Base-by-base conservation (phyloP, 2,888 invertebrate species). In the Zeuzera pyrina region DNA sequence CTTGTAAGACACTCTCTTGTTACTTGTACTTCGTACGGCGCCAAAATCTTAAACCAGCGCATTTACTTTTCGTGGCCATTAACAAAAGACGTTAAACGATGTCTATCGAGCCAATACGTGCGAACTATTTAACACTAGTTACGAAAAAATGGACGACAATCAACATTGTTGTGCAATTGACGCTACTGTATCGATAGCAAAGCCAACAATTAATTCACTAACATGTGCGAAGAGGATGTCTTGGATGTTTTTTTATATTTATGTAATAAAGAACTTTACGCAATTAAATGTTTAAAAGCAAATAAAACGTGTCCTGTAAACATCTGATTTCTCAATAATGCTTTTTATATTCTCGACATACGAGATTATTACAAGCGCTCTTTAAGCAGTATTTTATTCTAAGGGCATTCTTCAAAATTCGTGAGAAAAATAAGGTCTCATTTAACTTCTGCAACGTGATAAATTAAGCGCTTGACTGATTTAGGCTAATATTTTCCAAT, bases 21-120 rank as follows among this genome's bases (percentile, higher is more conserved):
- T 8, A 19, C 19, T 25, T 25, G 25, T 4, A 25, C 25, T 13
- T 12, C 25, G 13, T 12, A 12, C 8, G 12, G 13, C 8, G 12
- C 25, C 2, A 25, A 11, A 12, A 12, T 12, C 12, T 25, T 25
- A 25, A 11, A 12, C 8, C 8, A 25, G 49, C 42, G 33, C 48
- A 54, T 65, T 63, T 57, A 42, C 55, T 49, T 37, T 47, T 64
- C 63, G 64, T 57, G 59, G 52, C 58, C 43, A 60, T 67, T 65
- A 63, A 65, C 65, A 66, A 67, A 52, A 45, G 49, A 28, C 39
- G 51, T 58, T 57, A 55, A 66, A 53, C 52, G 49, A 38, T 49
- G 13, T 4, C 45, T 41, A 44, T 39, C 36, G 41, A 38, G 46
- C 59, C 58, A 56, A 39, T 59, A 56, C 47, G 13, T 16, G 12